These are phyloP conservation scores for Morpho helenor DNA, from an alignment of 2,888 invertebrate species.

Conservation along the genomic window DNA sequence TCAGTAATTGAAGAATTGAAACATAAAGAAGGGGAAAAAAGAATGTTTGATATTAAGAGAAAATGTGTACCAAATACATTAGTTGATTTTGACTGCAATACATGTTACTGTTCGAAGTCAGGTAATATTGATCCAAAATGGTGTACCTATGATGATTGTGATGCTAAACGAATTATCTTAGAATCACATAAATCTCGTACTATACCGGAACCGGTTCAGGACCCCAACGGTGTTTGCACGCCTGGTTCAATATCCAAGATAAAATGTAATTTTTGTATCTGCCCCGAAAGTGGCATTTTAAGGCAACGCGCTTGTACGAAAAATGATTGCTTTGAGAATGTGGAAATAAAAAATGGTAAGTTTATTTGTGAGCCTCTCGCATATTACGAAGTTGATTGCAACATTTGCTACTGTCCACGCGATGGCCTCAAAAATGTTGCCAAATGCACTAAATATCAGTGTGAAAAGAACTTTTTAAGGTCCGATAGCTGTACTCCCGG, in stretches of 20 bases:
- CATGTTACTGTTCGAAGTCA: constrained; percentile 60
- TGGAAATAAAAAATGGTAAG: constrained; percentile 29
- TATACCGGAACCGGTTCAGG: constrained; percentile 12
- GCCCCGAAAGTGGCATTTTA: constrained; percentile 48
- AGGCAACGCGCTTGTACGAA: constrained; percentile 55
- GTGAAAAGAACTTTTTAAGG: constrained; percentile 54
- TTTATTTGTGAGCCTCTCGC: constrained; percentile 56
- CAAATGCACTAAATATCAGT: constrained; percentile 65
- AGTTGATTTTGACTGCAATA: constrained; percentile 63
- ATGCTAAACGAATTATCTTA: constrained; percentile 43
- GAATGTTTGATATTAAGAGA: constrained; percentile 37
- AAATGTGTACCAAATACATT: constrained; percentile 59
- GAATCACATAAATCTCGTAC: constrained; percentile 35
- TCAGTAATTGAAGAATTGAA: constrained; percentile 30
- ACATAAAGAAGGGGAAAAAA: constrained; percentile 20
- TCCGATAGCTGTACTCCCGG: constrained; percentile 52
- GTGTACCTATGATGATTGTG: constrained; percentile 67
- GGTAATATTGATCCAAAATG: constrained; percentile 62
- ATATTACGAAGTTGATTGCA: constrained; percentile 66
- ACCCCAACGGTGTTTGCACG: constrained; percentile 38
- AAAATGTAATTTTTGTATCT: constrained; percentile 69
- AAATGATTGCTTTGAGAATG: constrained; percentile 42
- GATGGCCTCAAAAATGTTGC: constrained; percentile 62
- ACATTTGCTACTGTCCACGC: constrained; percentile 57
- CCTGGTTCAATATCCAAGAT: constrained; percentile 54